A percentile compares a stretch with the other conserved stretches of the same genome.
phyloP scores from a whole-genome alignment of 2,888 invertebrate species.

The Ecliptopera silaceata region DNA sequence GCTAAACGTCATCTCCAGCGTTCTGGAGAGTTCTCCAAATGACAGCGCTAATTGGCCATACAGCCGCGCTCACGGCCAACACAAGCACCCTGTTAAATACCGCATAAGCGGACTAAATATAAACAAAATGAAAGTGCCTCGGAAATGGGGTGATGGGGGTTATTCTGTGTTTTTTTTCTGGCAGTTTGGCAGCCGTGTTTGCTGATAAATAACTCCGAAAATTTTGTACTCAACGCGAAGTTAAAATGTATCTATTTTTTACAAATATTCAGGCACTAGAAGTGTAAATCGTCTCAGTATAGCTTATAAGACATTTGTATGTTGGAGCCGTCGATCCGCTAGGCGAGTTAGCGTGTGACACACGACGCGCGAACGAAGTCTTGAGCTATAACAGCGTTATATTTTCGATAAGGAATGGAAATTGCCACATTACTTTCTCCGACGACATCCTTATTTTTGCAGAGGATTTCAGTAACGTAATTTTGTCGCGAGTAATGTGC shows the following conservation, averaged over 20 bases:
- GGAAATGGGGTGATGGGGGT: background rate
- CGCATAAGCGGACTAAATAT: slow-evolving; percentile 4
- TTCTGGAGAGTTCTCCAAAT: slow-evolving; percentile 21
- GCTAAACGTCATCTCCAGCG: slow-evolving; percentile 18
- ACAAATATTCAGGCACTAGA: background rate
- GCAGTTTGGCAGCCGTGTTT: too few relatives aligned
- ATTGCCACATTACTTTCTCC: slow-evolving; percentile 20
- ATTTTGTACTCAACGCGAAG: too few relatives aligned
- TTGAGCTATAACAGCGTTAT: slow-evolving; percentile 14
- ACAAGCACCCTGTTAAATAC: slow-evolving; percentile 15
- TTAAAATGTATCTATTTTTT: background rate
- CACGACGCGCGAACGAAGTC: slow-evolving; percentile 4
- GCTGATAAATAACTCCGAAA: too few relatives aligned
- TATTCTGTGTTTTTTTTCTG: background rate
- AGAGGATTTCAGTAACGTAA: slow-evolving; percentile 7
- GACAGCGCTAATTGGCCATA: slow-evolving; percentile 35
- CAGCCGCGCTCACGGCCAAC: slow-evolving; percentile 22
- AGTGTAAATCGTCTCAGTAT: slow-evolving; percentile 1
- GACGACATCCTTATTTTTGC: slow-evolving; percentile 15
- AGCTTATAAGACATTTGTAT: slow-evolving; percentile 11
- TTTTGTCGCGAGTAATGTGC: slow-evolving; percentile 5
- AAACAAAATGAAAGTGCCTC: slow-evolving; percentile 2
- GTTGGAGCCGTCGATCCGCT: slow-evolving; percentile 24
- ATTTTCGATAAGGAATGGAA: slow-evolving; percentile 27
- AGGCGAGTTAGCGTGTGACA: slow-evolving; percentile 1